These are phyloP conservation scores for Rugalucina vietnamica DNA, from an alignment of 2,888 invertebrate species.

Conservation along the genomic window DNA sequence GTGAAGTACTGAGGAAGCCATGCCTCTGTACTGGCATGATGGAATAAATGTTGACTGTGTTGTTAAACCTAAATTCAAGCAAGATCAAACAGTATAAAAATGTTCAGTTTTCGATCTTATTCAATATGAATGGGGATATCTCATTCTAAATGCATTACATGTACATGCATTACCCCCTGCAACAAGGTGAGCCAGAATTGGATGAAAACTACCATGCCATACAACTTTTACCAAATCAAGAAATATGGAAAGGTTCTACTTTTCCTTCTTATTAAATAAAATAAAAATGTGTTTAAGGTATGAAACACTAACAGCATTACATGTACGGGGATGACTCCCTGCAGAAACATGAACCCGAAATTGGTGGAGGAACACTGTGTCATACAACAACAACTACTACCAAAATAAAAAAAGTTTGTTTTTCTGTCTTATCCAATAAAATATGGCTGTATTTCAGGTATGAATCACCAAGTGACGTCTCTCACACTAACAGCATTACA, in stretches of 20 bases:
- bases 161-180: neutral
- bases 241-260: too few species aligned
- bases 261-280: too few species aligned
- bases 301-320: constrained; percentile 61
- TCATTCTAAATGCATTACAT: constrained; percentile 29
- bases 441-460: constrained; percentile 55
- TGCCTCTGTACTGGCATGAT: too few species aligned
- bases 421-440: too few species aligned
- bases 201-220: constrained; percentile 78
- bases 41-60: too few species aligned
- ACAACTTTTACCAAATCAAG: constrained; percentile 71
- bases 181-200: constrained; percentile 70
- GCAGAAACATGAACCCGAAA: constrained; percentile 68
- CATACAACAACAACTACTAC: constrained; percentile 75
- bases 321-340: neutral
- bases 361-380: constrained; percentile 77
- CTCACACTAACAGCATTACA: constrained; percentile 30
- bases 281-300: constrained; percentile 31
- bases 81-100: too few species aligned
- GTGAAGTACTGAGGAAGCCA: too few species aligned
- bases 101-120: too few species aligned
- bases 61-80: too few species aligned
- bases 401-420: too few species aligned
- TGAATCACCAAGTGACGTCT: constrained; percentile 70
- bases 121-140: constrained; percentile 64